Conservation (phyloP, 2,113 vertebrate species). For the Datnioides undecimradiatus region DNA sequence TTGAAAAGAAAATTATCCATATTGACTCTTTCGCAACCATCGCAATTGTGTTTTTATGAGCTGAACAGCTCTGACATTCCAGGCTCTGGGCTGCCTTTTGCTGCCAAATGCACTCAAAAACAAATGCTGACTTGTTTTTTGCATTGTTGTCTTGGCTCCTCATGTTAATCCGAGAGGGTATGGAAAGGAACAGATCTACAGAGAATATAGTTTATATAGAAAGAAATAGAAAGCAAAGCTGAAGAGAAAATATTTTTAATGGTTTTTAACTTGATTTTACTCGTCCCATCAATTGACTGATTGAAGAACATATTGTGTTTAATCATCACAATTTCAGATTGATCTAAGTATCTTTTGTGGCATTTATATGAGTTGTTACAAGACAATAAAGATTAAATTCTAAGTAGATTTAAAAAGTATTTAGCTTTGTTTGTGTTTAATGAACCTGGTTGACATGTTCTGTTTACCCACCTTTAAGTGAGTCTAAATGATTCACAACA, state of each 20-base stretch:
- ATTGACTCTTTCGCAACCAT: constrained; percentile 46
- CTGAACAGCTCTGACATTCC: constrained; percentile 19
- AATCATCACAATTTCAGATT: not conserved
- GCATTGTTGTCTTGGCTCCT: not conserved
- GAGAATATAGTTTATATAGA: not conserved
- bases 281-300: not conserved
- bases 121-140: constrained; percentile 12
- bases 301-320: not conserved
- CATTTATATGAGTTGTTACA: not conserved
- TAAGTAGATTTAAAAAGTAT: not conserved
- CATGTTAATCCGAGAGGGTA: not conserved
- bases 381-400: not conserved
- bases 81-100: not conserved
- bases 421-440: not conserved
- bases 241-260: not conserved
- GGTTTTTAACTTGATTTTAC: not conserved
- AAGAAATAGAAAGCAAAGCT: constrained; percentile 6
- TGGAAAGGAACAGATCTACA: constrained; percentile 6
- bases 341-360: not conserved
- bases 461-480: not conserved
- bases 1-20: constrained; percentile 13
- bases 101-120: constrained; percentile 51
- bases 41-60: constrained; percentile 2
- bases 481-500: constrained; percentile 5
- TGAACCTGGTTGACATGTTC: not conserved